These are phyloP conservation scores for Martes flavigula DNA, from an alignment of 2,797 vertebrate species.

Conservation along the genomic window DNA sequence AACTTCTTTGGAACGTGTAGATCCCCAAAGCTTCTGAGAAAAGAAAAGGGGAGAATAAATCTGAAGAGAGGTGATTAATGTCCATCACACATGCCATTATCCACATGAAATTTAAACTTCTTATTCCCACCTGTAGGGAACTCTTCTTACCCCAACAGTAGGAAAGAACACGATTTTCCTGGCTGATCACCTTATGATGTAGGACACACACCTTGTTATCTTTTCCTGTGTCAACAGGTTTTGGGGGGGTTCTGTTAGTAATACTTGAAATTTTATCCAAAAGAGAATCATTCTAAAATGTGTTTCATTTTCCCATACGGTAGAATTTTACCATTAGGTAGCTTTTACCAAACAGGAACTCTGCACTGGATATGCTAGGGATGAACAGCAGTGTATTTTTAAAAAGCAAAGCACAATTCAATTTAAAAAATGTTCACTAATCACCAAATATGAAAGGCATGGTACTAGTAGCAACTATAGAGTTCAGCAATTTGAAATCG, in stretches of 20 bases:
- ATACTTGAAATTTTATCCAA: constrained; percentile 17
- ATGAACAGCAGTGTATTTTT: neutral
- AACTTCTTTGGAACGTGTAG: neutral
- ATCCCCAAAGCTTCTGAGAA: neutral
- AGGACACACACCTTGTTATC: neutral
- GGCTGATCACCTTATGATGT: neutral
- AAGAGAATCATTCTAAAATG: neutral
- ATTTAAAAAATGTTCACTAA: neutral
- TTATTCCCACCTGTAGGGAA: neutral
- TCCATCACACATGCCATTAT: neutral
- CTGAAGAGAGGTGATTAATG: neutral
- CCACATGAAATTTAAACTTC: neutral
- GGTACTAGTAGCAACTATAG: neutral
- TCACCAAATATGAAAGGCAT: neutral
- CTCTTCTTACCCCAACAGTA: no score
- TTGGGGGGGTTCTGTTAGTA: neutral
- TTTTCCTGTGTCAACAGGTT: constrained; percentile 1
- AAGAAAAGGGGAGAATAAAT: neutral
- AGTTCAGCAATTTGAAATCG: constrained; percentile 4
- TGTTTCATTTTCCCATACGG: constrained; percentile 3
- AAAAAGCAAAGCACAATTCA: neutral
- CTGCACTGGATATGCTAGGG: neutral
- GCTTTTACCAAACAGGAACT: neutral
- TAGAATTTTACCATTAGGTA: neutral
- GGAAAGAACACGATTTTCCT: neutral